Conservation (phyloP, 2,888 invertebrate species). For the Drosophila stalkeri region DNA sequence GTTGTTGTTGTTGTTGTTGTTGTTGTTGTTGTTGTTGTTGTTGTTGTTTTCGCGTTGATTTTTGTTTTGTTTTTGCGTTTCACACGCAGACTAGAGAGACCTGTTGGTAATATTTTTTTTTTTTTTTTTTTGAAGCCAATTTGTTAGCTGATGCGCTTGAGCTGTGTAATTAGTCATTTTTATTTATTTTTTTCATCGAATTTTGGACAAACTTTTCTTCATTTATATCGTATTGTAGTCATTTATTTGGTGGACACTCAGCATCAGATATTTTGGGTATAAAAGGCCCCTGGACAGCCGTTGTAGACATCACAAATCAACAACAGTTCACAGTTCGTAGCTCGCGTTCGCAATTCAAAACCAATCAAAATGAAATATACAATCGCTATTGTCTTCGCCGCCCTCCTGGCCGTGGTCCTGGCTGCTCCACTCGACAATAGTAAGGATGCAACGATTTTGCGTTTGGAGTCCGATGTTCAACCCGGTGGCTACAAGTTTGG, state of each 20-base stretch:
- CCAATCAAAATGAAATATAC: conserved; percentile 74
- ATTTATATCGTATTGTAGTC: conserved; percentile 36
- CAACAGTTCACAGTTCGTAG: conserved; percentile 36
- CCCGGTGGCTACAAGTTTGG: conserved; percentile 87
- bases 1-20: conserved; percentile 15
- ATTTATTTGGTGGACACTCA: conserved; percentile 47
- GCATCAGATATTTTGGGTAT: conserved; percentile 50
- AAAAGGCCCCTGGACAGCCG: conserved; percentile 57
- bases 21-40: no score
- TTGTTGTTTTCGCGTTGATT: conserved; percentile 24
- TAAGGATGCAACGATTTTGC: conserved; percentile 69
- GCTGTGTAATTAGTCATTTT: conserved; percentile 76
- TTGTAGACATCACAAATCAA: conserved; percentile 65
- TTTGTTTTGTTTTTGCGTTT: conserved; percentile 14
- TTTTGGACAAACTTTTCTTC: conserved; percentile 65
- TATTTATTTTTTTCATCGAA: conserved; percentile 30
- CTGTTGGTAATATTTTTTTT: conserved; percentile 50
- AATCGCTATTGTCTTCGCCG: conserved; percentile 75
- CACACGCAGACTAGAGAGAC: conserved; percentile 11
- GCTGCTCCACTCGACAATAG: conserved; percentile 74
- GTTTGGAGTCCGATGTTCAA: conserved; percentile 86
- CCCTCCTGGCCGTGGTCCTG: conserved; percentile 75
- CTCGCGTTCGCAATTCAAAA: conserved; percentile 19
- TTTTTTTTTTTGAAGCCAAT: conserved; percentile 69
- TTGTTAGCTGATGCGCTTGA: conserved; percentile 62